Evolutionary conservation across 2,113 vertebrate species (phyloP).

Genomic region (Otolemur garnettii): DNA sequence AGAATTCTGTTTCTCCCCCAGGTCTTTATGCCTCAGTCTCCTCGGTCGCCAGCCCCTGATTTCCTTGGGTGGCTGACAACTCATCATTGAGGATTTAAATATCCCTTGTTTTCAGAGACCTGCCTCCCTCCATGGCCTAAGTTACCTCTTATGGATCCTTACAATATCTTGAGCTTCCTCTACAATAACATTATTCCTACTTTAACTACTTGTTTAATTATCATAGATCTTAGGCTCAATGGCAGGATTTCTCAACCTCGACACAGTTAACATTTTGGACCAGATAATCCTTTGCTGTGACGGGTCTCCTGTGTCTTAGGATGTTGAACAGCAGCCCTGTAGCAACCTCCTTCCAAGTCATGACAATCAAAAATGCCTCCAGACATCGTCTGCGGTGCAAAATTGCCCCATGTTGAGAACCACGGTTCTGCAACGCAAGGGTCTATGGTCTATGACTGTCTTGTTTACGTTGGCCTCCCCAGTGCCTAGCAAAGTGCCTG

Average conservation of each 20-base stretch:
- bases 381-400: background rate
- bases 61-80: background rate
- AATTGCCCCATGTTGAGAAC: background rate
- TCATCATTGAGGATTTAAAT: background rate
- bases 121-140: background rate
- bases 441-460: background rate
- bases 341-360: background rate
- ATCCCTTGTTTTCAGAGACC: background rate
- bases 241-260: background rate
- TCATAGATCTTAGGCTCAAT: background rate
- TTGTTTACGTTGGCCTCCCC: background rate
- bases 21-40: background rate
- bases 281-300: background rate
- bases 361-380: background rate
- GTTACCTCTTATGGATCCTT: background rate
- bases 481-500: background rate
- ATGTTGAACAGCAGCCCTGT: background rate
- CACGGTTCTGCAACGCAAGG: background rate
- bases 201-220: background rate
- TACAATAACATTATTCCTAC: background rate
- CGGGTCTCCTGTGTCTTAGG: background rate
- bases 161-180: background rate
- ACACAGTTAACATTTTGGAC: background rate
- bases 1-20: background rate
- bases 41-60: background rate